A percentile compares a stretch with the other conserved stretches of the same genome.
phyloP scores from a whole-genome alignment of 1,140 invertebrate species.

The Eriocheir sinensis region DNA sequence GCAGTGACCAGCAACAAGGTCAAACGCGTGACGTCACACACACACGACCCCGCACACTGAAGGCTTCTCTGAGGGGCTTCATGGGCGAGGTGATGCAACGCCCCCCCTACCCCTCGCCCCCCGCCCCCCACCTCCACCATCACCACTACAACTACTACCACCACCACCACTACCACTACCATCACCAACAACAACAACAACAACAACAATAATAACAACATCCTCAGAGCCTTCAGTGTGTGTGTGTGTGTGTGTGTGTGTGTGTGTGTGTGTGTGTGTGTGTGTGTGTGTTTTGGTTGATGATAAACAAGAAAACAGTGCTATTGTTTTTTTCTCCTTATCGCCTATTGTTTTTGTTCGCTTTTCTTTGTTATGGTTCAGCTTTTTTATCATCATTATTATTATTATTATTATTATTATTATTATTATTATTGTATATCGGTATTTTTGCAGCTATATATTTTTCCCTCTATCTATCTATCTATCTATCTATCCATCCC shows the following conservation, averaged over 20 bases:
- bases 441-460: too few species aligned
- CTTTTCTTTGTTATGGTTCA: not conserved
- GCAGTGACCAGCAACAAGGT: not conserved
- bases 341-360: not conserved
- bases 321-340: not conserved
- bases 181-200: too few species aligned
- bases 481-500: too few species aligned
- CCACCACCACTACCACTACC: too few species aligned
- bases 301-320: not conserved
- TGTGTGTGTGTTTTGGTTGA: not conserved
- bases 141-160: too few species aligned
- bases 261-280: slow-evolving; percentile 46
- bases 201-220: not conserved
- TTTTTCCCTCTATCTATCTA: too few species aligned
- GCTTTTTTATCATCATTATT: not conserved
- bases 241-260: slow-evolving; percentile 52
- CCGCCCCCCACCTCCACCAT: not conserved
- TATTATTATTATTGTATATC: too few species aligned
- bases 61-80: not conserved
- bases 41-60: not conserved
- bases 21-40: not conserved
- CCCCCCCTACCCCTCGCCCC: not conserved
- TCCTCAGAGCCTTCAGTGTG: not conserved
- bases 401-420: not conserved
- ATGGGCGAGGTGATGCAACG: not conserved